Conservation (phyloP, 1,140 invertebrate species). For the Pseudobourletiella spinata region DNA sequence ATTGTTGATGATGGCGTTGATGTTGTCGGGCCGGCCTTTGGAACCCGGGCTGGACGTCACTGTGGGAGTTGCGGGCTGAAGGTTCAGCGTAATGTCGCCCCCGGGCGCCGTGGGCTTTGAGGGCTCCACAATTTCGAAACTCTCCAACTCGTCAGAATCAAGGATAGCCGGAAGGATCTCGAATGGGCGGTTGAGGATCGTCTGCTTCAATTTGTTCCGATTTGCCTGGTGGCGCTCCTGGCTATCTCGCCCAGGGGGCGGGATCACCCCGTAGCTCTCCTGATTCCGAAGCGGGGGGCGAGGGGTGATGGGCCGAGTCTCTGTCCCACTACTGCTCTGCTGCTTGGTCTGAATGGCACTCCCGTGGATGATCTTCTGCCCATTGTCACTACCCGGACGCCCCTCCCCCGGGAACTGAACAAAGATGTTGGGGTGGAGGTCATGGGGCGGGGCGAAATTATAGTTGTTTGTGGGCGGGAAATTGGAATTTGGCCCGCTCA, state of each 20-base stretch:
- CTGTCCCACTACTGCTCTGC: not conserved
- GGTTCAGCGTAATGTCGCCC: no score
- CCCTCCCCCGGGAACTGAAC: not conserved
- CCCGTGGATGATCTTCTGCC: not conserved
- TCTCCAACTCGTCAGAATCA: not conserved
- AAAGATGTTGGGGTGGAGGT: conserved; percentile 22
- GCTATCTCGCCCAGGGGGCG: no score
- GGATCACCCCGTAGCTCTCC: not conserved
- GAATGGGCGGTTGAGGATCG: not conserved
- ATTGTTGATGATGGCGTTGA: not conserved
- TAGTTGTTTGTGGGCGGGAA: conserved; percentile 21
- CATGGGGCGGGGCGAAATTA: conserved; percentile 25
- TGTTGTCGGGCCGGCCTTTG: no score
- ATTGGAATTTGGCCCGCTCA: conserved; percentile 3
- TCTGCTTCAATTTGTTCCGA: not conserved
- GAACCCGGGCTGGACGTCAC: no score
- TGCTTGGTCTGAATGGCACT: not conserved
- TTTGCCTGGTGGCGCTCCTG: not conserved
- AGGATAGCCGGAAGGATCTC: not conserved
- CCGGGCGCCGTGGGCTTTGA: not conserved
- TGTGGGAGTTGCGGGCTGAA: no score
- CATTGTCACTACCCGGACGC: not conserved
- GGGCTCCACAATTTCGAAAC: not conserved
- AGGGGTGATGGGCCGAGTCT: not conserved
- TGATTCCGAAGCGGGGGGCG: not conserved